phyloP scores from a whole-genome alignment of 2,113 vertebrate genomes.

The Ailuropoda melanoleuca region DNA sequence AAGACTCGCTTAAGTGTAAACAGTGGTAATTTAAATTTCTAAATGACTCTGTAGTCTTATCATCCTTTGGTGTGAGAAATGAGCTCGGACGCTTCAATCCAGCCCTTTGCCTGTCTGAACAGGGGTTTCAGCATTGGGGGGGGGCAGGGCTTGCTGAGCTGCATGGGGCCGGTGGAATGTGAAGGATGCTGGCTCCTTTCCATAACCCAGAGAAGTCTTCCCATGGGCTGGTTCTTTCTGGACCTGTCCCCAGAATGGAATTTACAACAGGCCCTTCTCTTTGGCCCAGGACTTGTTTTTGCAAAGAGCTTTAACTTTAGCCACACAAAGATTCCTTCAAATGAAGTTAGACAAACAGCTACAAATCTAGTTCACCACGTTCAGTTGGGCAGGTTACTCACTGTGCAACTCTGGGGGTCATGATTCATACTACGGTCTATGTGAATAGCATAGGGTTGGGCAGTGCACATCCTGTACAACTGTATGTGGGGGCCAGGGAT shows the following conservation, averaged over 20 bases:
- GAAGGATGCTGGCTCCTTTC: neutral
- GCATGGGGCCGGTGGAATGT: neutral
- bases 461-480: neutral
- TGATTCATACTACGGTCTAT: rapidly evolving
- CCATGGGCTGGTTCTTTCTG: neutral
- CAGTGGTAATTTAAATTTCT: conserved; percentile 55
- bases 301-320: neutral
- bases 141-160: neutral
- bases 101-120: neutral
- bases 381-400: neutral
- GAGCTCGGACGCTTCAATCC: neutral
- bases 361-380: neutral
- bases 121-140: neutral
- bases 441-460: neutral
- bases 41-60: neutral
- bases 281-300: neutral
- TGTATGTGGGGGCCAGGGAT: neutral
- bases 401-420: neutral
- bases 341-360: neutral
- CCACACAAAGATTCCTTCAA: neutral
- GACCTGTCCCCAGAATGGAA: neutral
- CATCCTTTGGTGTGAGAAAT: conserved; percentile 33
- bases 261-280: neutral
- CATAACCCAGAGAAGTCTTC: neutral
- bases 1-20: conserved; percentile 55